These are phyloP conservation scores for Leptinotarsa juncta DNA, from an alignment of 2,888 invertebrate genomes.

Conservation along the genomic window DNA sequence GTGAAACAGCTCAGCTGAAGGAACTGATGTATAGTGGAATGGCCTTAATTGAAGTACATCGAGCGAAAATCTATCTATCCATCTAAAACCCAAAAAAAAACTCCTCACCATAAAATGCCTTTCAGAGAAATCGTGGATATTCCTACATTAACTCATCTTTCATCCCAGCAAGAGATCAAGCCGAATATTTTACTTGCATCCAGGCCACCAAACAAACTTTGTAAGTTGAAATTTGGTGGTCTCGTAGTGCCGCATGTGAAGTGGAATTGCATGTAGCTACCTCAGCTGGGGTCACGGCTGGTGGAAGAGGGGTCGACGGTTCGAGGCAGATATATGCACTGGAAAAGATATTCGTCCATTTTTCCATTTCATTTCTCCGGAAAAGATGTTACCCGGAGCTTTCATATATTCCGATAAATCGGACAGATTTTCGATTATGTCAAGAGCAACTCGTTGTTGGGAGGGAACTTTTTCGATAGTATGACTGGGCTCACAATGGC, in stretches of 20 bases:
- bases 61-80: no score
- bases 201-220: not conserved
- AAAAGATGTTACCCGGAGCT: constrained; percentile 58
- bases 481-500: not conserved
- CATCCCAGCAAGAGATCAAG: not conserved
- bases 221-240: constrained; percentile 31
- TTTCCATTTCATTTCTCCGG: constrained; percentile 45
- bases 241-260: constrained; percentile 31
- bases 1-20: no score
- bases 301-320: constrained; percentile 52
- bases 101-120: no score
- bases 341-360: not conserved
- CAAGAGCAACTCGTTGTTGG: constrained; percentile 51
- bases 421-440: constrained; percentile 59
- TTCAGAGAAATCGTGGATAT: not conserved
- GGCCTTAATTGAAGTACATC: no score
- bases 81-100: no score
- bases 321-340: constrained; percentile 54
- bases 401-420: constrained; percentile 56
- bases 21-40: no score
- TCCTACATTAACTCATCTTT: not conserved
- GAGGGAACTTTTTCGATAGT: not conserved
- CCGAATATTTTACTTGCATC: not conserved
- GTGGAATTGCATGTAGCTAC: constrained; percentile 46
- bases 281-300: constrained; percentile 49